Percentiles rank a stretch among this genome's conserved stretches.
phyloP scores from a whole-genome alignment of 1,140 invertebrate genomes.

The Thrips palmi region DNA sequence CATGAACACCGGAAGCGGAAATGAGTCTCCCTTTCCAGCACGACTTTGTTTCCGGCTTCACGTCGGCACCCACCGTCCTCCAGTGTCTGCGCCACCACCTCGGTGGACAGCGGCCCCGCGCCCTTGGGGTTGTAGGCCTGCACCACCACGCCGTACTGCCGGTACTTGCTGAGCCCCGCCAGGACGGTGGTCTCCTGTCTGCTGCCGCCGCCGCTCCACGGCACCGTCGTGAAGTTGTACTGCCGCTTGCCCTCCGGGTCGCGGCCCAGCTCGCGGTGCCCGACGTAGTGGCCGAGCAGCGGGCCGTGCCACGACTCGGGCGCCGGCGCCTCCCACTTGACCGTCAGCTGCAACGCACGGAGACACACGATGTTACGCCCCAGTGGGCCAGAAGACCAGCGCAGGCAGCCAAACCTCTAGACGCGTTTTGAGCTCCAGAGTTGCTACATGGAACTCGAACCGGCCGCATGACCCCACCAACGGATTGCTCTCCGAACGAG shows the following conservation, averaged over 20 bases:
- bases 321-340: slow-evolving; percentile 55
- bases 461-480: background rate
- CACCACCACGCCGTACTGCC: slow-evolving; percentile 29
- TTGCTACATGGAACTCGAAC: background rate
- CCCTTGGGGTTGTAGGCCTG: slow-evolving; percentile 36
- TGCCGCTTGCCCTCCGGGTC: background rate
- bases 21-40: no score
- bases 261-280: slow-evolving; percentile 42
- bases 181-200: slow-evolving; percentile 23
- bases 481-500: no score
- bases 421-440: no score
- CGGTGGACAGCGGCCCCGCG: slow-evolving; percentile 27
- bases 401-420: no score
- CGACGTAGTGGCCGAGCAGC: slow-evolving; percentile 49
- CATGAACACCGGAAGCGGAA: no score
- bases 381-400: slow-evolving; percentile 61
- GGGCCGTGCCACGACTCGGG: slow-evolving; percentile 49
- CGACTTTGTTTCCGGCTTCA: no score
- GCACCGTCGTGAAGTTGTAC: slow-evolving; percentile 12
- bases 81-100: slow-evolving; percentile 29
- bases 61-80: slow-evolving; percentile 25
- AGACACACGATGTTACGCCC: slow-evolving; percentile 62
- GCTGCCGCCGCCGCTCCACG: background rate
- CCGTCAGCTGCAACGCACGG: slow-evolving; percentile 69
- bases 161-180: slow-evolving; percentile 14